These are phyloP conservation scores for Rhamnusium bicolor DNA, from an alignment of 2,888 invertebrate species.

Conservation along the genomic window DNA sequence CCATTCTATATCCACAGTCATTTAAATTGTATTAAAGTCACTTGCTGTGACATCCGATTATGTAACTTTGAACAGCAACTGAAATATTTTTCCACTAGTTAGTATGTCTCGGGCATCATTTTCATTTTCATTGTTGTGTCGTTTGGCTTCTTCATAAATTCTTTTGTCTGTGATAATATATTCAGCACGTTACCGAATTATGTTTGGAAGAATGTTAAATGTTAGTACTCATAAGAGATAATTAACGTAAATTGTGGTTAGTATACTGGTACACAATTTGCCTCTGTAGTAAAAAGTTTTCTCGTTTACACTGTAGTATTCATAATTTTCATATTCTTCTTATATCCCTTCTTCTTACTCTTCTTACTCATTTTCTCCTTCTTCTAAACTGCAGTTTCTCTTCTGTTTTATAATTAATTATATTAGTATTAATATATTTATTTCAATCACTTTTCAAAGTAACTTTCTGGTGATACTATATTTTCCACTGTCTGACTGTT, in stretches of 20 bases:
- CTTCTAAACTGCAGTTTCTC: too few species aligned
- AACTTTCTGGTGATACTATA: too few species aligned
- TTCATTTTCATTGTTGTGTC: constrained; percentile 24
- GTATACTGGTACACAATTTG: too few species aligned
- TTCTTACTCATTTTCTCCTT: too few species aligned
- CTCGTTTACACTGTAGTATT: too few species aligned
- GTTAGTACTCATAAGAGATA: not conserved
- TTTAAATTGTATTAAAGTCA: constrained; percentile 40
- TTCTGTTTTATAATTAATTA: too few species aligned
- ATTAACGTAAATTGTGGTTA: not conserved
- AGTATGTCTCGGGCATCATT: constrained; percentile 37
- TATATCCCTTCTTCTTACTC: too few species aligned
- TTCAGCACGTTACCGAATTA: not conserved
- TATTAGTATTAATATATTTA: too few species aligned
- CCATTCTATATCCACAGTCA: constrained; percentile 34
- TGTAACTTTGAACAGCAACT: constrained; percentile 40
- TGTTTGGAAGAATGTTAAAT: not conserved
- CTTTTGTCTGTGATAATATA: not conserved
- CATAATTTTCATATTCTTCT: too few species aligned
- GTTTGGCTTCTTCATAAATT: constrained; percentile 2
- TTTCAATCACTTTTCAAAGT: too few species aligned
- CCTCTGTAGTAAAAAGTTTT: too few species aligned
- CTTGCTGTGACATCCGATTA: constrained; percentile 42
- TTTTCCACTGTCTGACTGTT: too few species aligned
- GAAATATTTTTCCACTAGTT: constrained; percentile 42